Conservation (phyloP, 2,888 invertebrate species). For the Caenorhabditis uteleia region DNA sequence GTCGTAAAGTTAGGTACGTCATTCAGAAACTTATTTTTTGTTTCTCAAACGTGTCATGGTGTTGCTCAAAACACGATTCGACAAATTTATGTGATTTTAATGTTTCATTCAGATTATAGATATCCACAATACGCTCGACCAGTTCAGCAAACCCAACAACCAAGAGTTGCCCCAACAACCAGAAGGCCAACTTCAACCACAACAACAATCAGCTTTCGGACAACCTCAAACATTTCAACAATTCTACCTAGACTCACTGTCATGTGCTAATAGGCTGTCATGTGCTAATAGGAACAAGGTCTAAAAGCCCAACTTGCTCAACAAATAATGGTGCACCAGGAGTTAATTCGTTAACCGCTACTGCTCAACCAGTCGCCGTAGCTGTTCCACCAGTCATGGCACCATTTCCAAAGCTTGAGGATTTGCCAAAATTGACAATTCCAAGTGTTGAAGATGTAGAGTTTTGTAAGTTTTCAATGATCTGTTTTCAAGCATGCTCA, state of each 20-base stretch:
- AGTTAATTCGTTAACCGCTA: too few species aligned
- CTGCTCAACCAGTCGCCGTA: slow-evolving; percentile 11
- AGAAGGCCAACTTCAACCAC: slow-evolving; percentile 1
- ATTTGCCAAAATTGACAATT: slow-evolving; percentile 55
- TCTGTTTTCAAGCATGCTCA: slow-evolving; percentile 75
- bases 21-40: too few species aligned
- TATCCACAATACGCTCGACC: slow-evolving; percentile 28
- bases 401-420: slow-evolving; percentile 49
- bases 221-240: too few species aligned
- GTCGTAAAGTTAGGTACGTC: too few species aligned
- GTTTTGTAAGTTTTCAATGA: too few species aligned
- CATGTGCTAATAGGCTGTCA: too few species aligned
- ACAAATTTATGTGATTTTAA: background rate
- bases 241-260: slow-evolving; percentile 32
- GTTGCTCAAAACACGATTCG: slow-evolving; percentile 31
- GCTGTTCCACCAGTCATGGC: slow-evolving; percentile 35
- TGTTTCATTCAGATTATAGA: slow-evolving; percentile 18
- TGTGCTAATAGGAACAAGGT: too few species aligned
- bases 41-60: slow-evolving; percentile 34
- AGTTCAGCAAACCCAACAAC: slow-evolving; percentile 14
- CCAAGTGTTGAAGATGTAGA: slow-evolving; percentile 58
- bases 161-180: too few species aligned
- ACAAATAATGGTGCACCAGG: too few species aligned
- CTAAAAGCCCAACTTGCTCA: too few species aligned
- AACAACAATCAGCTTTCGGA: slow-evolving; percentile 21